phyloP scores from a whole-genome alignment of 2,113 vertebrate species.

The Ctenodactylus gundi region DNA sequence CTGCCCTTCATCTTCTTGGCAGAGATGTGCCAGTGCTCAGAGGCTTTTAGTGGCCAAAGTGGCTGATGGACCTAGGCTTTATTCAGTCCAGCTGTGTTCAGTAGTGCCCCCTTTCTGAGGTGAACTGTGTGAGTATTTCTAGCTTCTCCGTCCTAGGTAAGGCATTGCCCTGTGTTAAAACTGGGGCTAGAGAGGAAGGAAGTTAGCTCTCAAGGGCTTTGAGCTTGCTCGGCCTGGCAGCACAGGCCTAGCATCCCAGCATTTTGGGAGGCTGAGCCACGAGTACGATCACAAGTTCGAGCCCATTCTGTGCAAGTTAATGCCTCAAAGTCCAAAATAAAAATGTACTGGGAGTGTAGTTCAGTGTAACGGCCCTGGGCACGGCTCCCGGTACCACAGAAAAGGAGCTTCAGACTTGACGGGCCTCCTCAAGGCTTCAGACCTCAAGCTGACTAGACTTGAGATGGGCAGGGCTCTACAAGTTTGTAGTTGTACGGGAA shows the following conservation, averaged over 20 bases:
- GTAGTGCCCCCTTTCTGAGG: neutral
- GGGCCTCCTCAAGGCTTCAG: neutral
- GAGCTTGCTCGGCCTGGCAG: too few relatives aligned
- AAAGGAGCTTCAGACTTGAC: constrained; percentile 7
- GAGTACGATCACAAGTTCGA: too few relatives aligned
- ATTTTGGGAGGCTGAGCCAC: too few relatives aligned
- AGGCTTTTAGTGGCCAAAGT: neutral
- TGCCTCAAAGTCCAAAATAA: too few relatives aligned
- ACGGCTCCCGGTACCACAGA: too few relatives aligned
- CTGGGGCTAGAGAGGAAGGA: neutral
- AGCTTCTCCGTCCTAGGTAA: neutral
- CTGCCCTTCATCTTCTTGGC: neutral
- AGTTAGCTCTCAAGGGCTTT: neutral
- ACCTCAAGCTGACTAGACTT: neutral
- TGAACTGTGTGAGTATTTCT: neutral
- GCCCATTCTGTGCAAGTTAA: too few relatives aligned
- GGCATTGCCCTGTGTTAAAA: neutral
- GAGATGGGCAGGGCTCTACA: neutral
- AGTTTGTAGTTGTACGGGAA: constrained; percentile 33
- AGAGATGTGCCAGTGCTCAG: neutral
- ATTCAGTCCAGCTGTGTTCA: neutral
- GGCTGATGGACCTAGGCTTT: neutral
- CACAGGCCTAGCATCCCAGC: too few relatives aligned
- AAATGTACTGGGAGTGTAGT: too few relatives aligned
- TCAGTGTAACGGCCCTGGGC: too few relatives aligned